Evolutionary conservation across 2,113 vertebrate genomes (phyloP), one percentile per base, ranked within the genome.

Genomic region (Heliornis fulica): DNA sequence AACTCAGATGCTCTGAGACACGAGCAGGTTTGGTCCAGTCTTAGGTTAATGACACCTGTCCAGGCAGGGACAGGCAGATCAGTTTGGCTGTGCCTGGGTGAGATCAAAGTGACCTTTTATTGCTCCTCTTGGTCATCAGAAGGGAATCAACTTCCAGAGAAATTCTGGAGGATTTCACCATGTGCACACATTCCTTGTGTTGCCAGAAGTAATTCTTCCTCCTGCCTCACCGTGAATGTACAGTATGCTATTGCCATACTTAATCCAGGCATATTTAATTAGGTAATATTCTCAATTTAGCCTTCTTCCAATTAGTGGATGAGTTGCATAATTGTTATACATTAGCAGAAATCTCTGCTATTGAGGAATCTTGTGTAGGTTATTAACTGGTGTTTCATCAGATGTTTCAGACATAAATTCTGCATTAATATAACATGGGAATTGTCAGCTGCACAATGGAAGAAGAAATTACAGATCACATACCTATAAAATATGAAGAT

Each of bases 31-130:
- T 36, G n/a, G 26, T 32, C 51, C 9, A 12, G 20, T 15, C 61
- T 14, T 18, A 9, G 2, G 1, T 31, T 11, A 36, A 15, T 5
- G 26, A 15, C 32, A 21, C 2, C 2, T 13, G 14, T 41, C 9
- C 11, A 41, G 9, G 15, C 36, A 34, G 45, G 45, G 45, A 29
- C 23, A 31, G 31, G 10, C 9, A 5, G 18, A 34, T 51, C 0
- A 3, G 45, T 53, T 53, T 61, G 66, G 56, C 56, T 1, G 45
- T 7, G 45, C 19, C 45, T 15, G 54, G 11, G 9, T 9, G 25
- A 34, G 46, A 19, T 15, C 45, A 25, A 31, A 61, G 54, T 1
- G 31, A 23, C 1, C 5, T 45, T n/a, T n/a, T 54, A 21, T 5
- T 19, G 12, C 9, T 19, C 31, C 2, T 0, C 36, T 31, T 34